These are phyloP conservation scores for Dione vanillae DNA, from an alignment of 2,888 invertebrate species.

Conservation along the genomic window DNA sequence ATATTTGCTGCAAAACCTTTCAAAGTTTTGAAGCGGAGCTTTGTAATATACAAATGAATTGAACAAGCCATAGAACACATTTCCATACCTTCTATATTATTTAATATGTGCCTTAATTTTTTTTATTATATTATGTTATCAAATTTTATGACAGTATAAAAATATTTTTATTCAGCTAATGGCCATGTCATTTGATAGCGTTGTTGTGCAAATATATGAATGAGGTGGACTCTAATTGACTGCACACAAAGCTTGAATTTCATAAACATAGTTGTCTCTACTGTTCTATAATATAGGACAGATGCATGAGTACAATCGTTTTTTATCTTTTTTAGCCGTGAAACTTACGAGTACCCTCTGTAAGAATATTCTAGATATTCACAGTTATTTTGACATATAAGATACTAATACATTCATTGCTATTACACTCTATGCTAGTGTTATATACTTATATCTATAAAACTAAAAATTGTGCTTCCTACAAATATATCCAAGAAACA, in stretches of 20 bases:
- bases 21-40: neutral
- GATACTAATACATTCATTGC: neutral
- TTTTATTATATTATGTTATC: neutral
- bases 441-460: neutral
- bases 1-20: conserved; percentile 5
- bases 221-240: no score
- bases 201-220: no score
- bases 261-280: no score
- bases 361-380: neutral
- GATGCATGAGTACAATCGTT: no score
- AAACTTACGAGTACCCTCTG: no score
- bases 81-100: neutral
- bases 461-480: conserved; percentile 18
- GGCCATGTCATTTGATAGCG: no score
- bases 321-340: no score
- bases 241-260: no score
- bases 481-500: conserved; percentile 8
- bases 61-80: neutral
- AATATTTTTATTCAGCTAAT: no score
- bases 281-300: no score
- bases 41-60: neutral
- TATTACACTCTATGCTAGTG: neutral
- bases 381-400: neutral
- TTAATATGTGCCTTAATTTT: no score
- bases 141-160: no score